These are phyloP conservation scores for Aphelocoma californica DNA, from an alignment of 2,797 vertebrate genomes.

Conservation along the genomic window DNA sequence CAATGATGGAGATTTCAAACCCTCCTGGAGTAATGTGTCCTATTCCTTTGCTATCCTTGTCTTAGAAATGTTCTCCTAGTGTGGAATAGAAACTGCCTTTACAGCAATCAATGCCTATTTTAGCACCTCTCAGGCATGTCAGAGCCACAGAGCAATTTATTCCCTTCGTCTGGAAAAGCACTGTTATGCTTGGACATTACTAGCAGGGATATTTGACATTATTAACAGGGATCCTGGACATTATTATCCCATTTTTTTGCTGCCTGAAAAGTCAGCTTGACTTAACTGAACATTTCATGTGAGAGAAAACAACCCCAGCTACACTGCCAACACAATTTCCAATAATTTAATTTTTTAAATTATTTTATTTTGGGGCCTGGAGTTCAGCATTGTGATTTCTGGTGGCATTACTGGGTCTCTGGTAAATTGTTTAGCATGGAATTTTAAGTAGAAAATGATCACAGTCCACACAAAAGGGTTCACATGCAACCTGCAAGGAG, in stretches of 20 bases:
- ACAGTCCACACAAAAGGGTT: neutral
- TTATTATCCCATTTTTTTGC: neutral
- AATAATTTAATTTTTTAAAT: neutral
- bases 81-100: neutral
- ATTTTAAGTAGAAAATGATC: neutral
- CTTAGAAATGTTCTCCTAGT: neutral
- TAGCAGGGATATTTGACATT: neutral
- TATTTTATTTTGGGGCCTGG: neutral
- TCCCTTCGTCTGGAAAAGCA: neutral
- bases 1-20: neutral
- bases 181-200: neutral
- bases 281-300: neutral
- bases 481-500: neutral
- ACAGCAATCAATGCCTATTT: neutral
- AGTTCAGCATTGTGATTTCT: neutral
- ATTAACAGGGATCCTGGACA: neutral
- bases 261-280: neutral
- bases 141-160: neutral
- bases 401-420: neutral
- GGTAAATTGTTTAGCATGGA: neutral
- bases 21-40: neutral
- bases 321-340: accelerated
- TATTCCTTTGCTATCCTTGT: neutral
- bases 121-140: neutral
- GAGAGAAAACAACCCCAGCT: neutral